phyloP scores from a whole-genome alignment of 2,113 vertebrate genomes.

The Mobula hypostoma region DNA sequence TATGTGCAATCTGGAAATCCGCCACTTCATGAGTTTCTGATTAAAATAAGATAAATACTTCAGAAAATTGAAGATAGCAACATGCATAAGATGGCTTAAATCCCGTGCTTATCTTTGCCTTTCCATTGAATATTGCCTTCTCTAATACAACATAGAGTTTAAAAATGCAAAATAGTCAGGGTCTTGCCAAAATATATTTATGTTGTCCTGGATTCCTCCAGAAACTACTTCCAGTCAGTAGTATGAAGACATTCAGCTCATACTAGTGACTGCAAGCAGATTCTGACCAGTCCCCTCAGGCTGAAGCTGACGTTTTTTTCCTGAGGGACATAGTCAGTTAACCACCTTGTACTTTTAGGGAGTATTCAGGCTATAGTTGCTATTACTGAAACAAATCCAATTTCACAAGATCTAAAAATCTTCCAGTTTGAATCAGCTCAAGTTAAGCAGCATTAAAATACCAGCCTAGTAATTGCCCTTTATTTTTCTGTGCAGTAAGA shows the following conservation, averaged over 20 bases:
- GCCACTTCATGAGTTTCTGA: not conserved
- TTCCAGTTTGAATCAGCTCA: not conserved
- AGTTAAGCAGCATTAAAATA: slow-evolving; percentile 14
- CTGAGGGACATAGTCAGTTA: no score
- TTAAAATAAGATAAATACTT: not conserved
- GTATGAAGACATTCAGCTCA: not conserved
- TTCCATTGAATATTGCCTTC: not conserved
- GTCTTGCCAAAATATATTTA: not conserved
- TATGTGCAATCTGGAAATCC: not conserved
- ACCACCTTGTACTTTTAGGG: not conserved
- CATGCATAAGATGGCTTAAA: not conserved
- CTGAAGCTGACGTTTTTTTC: not conserved
- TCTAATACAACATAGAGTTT: not conserved
- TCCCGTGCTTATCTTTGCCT: not conserved
- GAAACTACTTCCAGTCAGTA: no score
- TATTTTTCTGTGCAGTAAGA: not conserved
- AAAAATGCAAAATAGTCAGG: not conserved
- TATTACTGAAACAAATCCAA: not conserved
- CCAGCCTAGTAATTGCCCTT: not conserved
- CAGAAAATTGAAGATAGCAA: not conserved
- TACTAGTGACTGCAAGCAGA: not conserved
- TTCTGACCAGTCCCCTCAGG: not conserved
- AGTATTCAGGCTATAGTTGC: not conserved
- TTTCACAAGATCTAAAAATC: slow-evolving; percentile 9
- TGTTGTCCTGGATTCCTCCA: not conserved